These are phyloP conservation scores for Pristionchus maxplancki DNA, from an alignment of 2,888 invertebrate genomes.

Conservation along the genomic window DNA sequence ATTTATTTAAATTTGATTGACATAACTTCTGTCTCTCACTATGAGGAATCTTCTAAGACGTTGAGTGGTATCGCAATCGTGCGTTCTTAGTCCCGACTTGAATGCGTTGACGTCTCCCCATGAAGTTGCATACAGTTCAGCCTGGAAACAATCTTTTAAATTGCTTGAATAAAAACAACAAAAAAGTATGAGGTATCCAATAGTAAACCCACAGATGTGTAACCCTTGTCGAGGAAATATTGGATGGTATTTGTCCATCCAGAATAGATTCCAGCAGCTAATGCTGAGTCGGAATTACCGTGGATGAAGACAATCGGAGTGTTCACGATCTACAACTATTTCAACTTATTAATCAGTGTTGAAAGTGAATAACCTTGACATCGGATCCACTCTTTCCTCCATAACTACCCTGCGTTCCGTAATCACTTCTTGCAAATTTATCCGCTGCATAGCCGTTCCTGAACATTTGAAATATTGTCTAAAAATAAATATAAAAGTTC, in stretches of 20 bases:
- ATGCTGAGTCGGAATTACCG: constrained; percentile 66
- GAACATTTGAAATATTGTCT: background rate
- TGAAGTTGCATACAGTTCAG: constrained; percentile 69
- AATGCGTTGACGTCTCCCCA: constrained; percentile 65
- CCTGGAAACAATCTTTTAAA: background rate
- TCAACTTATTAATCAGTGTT: background rate
- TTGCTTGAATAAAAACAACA: background rate
- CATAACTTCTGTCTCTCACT: constrained; percentile 54
- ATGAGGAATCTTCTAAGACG: constrained; percentile 66
- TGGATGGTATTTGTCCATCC: constrained; percentile 61
- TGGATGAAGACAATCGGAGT: constrained; percentile 64
- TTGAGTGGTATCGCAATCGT: constrained; percentile 62
- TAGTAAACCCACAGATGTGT: constrained; percentile 53
- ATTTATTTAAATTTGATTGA: background rate
- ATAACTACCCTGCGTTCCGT: constrained; percentile 64
- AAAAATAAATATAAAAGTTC: background rate
- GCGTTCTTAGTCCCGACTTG: constrained; percentile 61
- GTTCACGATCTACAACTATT: background rate
- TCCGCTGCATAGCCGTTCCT: constrained; percentile 61
- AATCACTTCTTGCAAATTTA: constrained; percentile 59
- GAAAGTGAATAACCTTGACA: background rate
- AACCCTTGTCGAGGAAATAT: constrained; percentile 61
- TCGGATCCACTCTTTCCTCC: constrained; percentile 58
- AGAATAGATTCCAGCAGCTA: constrained; percentile 50
- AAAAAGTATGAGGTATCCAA: too few species aligned